Conservation (phyloP, 2,888 invertebrate genomes). For the Tenthredo scrophulariae region DNA sequence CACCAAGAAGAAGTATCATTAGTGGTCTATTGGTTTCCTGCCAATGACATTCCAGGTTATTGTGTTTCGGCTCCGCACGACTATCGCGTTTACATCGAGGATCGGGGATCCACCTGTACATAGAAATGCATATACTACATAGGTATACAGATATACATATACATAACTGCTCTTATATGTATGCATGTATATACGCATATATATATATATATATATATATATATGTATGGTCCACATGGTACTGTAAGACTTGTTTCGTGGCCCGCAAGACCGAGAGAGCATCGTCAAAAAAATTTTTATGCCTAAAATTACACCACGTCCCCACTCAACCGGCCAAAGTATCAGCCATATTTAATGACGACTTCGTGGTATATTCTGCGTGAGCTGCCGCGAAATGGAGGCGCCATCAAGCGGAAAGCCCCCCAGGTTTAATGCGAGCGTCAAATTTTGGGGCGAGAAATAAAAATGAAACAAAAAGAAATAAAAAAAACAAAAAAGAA, state of each 20-base stretch:
- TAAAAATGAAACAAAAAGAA: conserved; percentile 60
- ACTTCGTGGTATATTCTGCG: conserved; percentile 53
- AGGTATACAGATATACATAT: not conserved
- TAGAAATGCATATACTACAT: not conserved
- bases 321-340: conserved; percentile 55
- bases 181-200: no score
- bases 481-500: conserved; percentile 50
- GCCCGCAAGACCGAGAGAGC: conserved; percentile 36
- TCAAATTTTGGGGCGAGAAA: conserved; percentile 63
- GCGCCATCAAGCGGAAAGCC: conserved; percentile 57
- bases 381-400: conserved; percentile 57
- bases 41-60: conserved; percentile 48
- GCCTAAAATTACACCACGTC: conserved; percentile 65
- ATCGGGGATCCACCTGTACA: conserved; percentile 20
- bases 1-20: conserved; percentile 46
- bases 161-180: not conserved
- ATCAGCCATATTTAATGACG: conserved; percentile 65
- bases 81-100: not conserved
- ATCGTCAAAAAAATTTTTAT: conserved; percentile 62
- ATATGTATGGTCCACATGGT: conserved; percentile 24
- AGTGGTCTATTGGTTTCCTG: conserved; percentile 49
- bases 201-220: not conserved
- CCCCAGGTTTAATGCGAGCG: conserved; percentile 65
- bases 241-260: conserved; percentile 55
- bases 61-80: conserved; percentile 48